Evolutionary conservation across 2,888 invertebrate genomes (phyloP), one percentile per base, ranked within the genome.

Genomic region (Nephrotoma appendiculata): DNA sequence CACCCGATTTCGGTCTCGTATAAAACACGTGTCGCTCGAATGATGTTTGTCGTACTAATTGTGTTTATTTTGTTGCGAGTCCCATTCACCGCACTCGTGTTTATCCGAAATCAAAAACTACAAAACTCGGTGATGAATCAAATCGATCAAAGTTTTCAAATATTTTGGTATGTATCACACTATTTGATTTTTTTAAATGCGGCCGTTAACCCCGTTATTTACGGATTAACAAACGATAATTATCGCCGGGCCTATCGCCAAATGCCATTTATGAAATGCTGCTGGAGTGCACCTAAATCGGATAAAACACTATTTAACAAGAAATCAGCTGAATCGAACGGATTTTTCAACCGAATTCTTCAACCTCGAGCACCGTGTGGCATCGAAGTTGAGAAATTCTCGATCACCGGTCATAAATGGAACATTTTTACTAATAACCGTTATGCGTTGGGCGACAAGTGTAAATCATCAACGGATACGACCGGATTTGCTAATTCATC

Each of bases 161-260:
- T 92, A 2, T 90, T 95, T 88, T 95, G 95, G 95, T 96, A 95
- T 88, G 91, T 92, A 0, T 94, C 96, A 0, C 95, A 95, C 89
- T 95, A 93, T 89, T 91, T 96, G 1, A 94, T 96, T 90, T 95
- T 95, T 88, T 89, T 94, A 3, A 96, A 95, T 90, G 94, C 95
- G 5, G 95, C 96, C 2, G 90, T 96, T 86, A 96, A 96, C 90
- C 96, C 96, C 0, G 90, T 96, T 0, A 95, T 96, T 87, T 96
- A 96, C 88, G 96, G 96, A 3, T 94, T 95, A 87, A 95, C 94
- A 9, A 96, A 96, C 89, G 93, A 94, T 44, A 94, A 94, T 88
- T 95, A 96, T 89, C 92, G 94, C 11, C 93, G 94, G 86, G 95
- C 95, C 12, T 95, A 96, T 91, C 88, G 89, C 48, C 95, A 92